Conservation (phyloP, 2,113 vertebrate species). For the Equus przewalskii region DNA sequence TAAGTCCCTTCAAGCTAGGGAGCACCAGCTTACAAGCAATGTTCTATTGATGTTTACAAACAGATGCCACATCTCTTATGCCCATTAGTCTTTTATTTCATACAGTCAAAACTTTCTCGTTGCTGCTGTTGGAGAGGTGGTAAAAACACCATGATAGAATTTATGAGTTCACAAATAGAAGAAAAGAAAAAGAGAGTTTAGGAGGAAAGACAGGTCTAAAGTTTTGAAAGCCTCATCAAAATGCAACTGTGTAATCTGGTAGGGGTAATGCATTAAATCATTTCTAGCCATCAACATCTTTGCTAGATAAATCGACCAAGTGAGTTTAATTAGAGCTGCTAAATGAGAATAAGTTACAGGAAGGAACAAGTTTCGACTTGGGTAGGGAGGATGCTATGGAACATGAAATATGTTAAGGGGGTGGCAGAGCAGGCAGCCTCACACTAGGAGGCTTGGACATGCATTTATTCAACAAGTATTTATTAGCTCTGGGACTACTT, state of each 20-base stretch:
- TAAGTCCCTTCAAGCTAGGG: background rate
- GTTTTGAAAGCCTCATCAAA: background rate
- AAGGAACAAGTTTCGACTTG: slow-evolving; percentile 1
- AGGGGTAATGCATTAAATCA: slow-evolving; percentile 23
- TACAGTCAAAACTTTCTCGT: background rate
- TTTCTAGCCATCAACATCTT: background rate
- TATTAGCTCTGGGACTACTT: background rate
- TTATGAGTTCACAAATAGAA: background rate
- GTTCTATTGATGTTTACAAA: background rate
- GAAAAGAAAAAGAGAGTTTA: background rate
- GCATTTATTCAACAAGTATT: slow-evolving; percentile 50
- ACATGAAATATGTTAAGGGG: slow-evolving; percentile 11
- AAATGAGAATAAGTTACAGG: background rate
- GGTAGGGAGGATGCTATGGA: background rate
- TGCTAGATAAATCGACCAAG: background rate
- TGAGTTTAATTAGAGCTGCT: slow-evolving; percentile 63
- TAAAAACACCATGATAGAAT: background rate
- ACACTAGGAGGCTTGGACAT: background rate
- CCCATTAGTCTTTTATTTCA: slow-evolving; percentile 2
- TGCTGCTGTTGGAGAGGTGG: background rate
- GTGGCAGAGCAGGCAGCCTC: background rate
- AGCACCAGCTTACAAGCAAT: background rate
- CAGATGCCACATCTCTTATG: background rate
- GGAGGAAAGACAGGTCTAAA: background rate
- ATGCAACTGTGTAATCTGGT: slow-evolving; percentile 24